phyloP scores from a whole-genome alignment of 2,113 vertebrate genomes.

The Seriola rivoliana region DNA sequence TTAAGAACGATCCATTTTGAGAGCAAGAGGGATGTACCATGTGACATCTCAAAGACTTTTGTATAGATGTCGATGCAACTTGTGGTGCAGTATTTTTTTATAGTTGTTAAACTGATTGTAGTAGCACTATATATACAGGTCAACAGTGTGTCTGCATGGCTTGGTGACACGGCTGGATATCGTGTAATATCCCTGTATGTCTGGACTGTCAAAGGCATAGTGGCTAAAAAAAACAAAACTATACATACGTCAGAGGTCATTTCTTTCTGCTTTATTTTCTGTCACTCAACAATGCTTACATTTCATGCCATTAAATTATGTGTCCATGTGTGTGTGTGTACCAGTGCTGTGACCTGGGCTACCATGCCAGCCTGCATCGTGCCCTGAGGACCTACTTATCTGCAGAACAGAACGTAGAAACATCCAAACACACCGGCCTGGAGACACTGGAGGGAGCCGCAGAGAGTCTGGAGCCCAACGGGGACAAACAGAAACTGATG shows the following conservation, averaged over 20 bases:
- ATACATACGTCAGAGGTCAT: background rate
- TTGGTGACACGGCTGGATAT: background rate
- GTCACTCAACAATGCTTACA: background rate
- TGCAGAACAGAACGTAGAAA: constrained; percentile 95
- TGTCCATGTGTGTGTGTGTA: background rate
- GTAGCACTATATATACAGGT: background rate
- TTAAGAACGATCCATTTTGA: background rate
- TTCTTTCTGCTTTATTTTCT: background rate
- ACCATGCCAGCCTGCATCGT: constrained; percentile 96
- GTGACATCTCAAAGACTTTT: background rate
- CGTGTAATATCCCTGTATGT: background rate
- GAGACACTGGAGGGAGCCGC: constrained; percentile 94
- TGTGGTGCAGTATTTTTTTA: background rate
- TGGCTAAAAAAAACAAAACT: background rate
- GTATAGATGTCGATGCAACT: background rate
- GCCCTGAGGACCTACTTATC: constrained; percentile 97
- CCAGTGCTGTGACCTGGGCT: constrained; percentile 98
- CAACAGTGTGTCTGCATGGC: background rate
- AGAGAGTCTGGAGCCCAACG: constrained; percentile 94
- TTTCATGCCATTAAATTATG: background rate
- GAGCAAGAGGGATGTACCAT: background rate
- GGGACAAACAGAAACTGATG: constrained; percentile 98
- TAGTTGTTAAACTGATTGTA: background rate
- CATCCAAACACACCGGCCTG: constrained; percentile 94
- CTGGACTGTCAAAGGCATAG: background rate